Evolutionary conservation across 2,888 invertebrate genomes (phyloP).

Genomic region (Pandemis cinnamomeana): DNA sequence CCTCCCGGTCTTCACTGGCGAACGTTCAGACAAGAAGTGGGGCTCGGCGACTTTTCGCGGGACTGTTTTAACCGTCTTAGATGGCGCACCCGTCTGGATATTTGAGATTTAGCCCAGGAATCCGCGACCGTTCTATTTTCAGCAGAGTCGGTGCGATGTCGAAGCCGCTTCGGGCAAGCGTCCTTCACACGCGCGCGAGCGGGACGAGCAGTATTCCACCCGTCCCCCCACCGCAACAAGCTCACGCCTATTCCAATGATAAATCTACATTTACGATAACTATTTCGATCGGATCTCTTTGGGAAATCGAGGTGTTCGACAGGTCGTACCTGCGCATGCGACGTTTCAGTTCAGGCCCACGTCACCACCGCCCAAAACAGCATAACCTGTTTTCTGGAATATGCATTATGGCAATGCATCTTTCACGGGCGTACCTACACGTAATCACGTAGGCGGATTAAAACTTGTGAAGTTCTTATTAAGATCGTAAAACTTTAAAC

Average conservation of each 20-base stretch:
- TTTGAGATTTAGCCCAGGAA: constrained; percentile 87
- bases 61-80: constrained; percentile 90
- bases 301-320: constrained; percentile 63
- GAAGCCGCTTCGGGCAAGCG: constrained; percentile 62
- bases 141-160: constrained; percentile 70
- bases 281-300: constrained; percentile 78
- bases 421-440: background rate
- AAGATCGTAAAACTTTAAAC: background rate
- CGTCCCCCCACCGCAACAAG: constrained; percentile 54
- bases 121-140: constrained; percentile 83
- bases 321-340: constrained; percentile 44
- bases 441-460: background rate
- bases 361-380: background rate
- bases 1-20: constrained; percentile 89
- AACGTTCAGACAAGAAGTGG: constrained; percentile 92
- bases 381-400: background rate
- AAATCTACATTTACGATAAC: constrained; percentile 82
- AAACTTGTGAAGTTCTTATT: background rate
- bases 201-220: constrained; percentile 66
- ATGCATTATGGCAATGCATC: background rate
- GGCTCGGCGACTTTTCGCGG: constrained; percentile 87
- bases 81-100: constrained; percentile 88
- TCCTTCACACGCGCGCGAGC: constrained; percentile 57
- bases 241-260: constrained; percentile 73
- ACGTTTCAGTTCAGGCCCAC: constrained; percentile 38